Conservation (phyloP, 92 coral and sea anemone species). For the Siderastrea radians region DNA sequence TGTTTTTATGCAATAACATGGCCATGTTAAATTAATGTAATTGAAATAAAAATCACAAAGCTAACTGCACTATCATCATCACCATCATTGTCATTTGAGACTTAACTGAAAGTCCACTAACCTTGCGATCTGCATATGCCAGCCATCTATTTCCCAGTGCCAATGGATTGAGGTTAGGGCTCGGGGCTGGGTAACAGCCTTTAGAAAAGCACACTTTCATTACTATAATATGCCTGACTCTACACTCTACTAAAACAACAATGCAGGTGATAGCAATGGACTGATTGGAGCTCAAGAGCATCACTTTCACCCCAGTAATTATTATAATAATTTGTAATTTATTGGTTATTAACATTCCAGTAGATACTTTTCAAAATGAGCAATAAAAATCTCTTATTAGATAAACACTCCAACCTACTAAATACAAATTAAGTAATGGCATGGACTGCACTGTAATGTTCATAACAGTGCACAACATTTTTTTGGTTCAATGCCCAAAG, state of each 20-base stretch:
- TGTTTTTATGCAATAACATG: background rate
- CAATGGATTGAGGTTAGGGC: slow-evolving; percentile 94
- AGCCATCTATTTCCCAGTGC: slow-evolving; percentile 96
- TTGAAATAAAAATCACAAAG: background rate
- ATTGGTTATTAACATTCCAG: too few relatives aligned
- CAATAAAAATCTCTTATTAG: too few relatives aligned
- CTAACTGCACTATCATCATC: background rate
- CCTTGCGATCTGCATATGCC: slow-evolving; percentile 98
- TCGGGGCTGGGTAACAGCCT: slow-evolving; percentile 97
- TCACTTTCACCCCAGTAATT: too few relatives aligned
- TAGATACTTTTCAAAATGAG: too few relatives aligned
- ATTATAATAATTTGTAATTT: too few relatives aligned
- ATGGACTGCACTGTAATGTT: too few relatives aligned
- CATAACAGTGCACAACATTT: too few relatives aligned
- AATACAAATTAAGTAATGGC: too few relatives aligned
- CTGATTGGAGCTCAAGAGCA: background rate
- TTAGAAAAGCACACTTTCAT: background rate
- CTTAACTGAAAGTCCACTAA: slow-evolving; percentile 1
- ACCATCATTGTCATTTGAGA: background rate
- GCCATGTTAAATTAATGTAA: background rate
- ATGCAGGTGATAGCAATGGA: too few relatives aligned
- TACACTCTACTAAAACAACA: too few relatives aligned
- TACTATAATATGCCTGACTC: background rate
- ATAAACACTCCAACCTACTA: too few relatives aligned
- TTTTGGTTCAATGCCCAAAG: background rate